Conservation (phyloP, 2,797 vertebrate species). For the Esox lucius region DNA sequence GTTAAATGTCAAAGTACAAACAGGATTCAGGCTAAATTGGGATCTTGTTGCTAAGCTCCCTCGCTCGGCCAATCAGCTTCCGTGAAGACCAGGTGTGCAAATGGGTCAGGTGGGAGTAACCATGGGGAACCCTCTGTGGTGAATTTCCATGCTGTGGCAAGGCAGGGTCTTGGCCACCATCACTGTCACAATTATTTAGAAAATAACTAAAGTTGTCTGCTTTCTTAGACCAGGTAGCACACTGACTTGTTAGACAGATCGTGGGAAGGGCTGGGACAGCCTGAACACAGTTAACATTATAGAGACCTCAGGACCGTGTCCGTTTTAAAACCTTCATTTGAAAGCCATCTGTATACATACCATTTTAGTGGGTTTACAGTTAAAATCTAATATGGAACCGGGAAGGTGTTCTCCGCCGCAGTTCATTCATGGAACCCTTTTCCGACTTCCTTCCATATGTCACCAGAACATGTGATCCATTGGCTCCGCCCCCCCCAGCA, state of each 20-base stretch:
- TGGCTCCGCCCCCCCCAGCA: not conserved
- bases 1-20: conserved; percentile 8
- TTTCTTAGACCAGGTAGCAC: not conserved
- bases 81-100: conserved; percentile 23
- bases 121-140: conserved; percentile 25
- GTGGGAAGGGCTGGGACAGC: not conserved
- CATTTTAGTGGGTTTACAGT: no score
- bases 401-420: no score
- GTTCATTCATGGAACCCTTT: no score
- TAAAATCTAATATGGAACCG: no score
- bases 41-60: conserved; percentile 39
- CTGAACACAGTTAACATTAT: not conserved
- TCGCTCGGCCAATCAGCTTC: conserved; percentile 13
- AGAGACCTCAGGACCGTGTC: no score
- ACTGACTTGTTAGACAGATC: not conserved
- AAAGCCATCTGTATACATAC: no score
- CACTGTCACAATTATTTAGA: not conserved
- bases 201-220: not conserved
- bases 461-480: not conserved
- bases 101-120: not conserved
- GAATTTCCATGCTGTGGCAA: conserved; percentile 7
- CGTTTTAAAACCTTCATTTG: no score
- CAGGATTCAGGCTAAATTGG: conserved; percentile 44
- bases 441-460: not conserved
- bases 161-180: not conserved